A percentile compares a stretch with the other conserved stretches of the same genome.
These are phyloP conservation scores for Conger conger DNA, from an alignment of 2,113 vertebrate species.

Conservation along the genomic window DNA sequence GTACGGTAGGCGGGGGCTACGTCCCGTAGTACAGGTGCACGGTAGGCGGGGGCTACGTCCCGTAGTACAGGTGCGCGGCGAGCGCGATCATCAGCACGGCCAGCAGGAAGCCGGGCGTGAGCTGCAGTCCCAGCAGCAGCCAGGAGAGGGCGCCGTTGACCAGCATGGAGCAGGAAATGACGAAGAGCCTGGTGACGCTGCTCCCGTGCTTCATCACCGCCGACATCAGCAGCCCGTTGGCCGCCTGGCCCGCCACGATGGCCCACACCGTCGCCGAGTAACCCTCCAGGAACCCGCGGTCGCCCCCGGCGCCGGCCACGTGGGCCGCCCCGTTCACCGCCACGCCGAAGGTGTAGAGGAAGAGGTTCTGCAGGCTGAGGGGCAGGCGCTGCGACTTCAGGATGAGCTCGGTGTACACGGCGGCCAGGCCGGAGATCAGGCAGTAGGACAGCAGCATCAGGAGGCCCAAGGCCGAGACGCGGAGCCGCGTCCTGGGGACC, in stretches of 20 bases:
- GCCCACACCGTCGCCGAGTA: slow-evolving; percentile 76
- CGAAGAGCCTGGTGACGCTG: slow-evolving; percentile 88
- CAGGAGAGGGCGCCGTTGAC: slow-evolving; percentile 84
- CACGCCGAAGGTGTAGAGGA: slow-evolving; percentile 87
- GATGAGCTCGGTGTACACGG: slow-evolving; percentile 84
- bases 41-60: slow-evolving; percentile 14
- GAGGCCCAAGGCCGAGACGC: slow-evolving; percentile 76
- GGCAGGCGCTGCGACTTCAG: slow-evolving; percentile 84
- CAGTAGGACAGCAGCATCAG: slow-evolving; percentile 79
- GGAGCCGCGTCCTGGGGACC: slow-evolving; percentile 54
- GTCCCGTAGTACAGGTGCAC: slow-evolving; percentile 52
- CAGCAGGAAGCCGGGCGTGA: slow-evolving; percentile 79
- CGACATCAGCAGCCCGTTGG: slow-evolving; percentile 90
- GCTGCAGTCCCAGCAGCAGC: slow-evolving; percentile 76
- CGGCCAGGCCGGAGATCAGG: slow-evolving; percentile 82
- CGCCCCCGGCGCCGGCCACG: slow-evolving; percentile 48
- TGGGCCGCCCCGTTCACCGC: slow-evolving; percentile 73
- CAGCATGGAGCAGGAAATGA: slow-evolving; percentile 91
- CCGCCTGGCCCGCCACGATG: slow-evolving; percentile 81
- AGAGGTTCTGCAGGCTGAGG: slow-evolving; percentile 87
- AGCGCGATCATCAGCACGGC: slow-evolving; percentile 74
- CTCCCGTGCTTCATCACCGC: slow-evolving; percentile 91
- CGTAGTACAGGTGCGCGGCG: slow-evolving; percentile 86
- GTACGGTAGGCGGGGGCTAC: not conserved
- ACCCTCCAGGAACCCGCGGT: slow-evolving; percentile 75